These are phyloP conservation scores for Geodia barretti DNA, from an alignment of 37 sponge, comb jelly and placozoan species.

Conservation along the genomic window DNA sequence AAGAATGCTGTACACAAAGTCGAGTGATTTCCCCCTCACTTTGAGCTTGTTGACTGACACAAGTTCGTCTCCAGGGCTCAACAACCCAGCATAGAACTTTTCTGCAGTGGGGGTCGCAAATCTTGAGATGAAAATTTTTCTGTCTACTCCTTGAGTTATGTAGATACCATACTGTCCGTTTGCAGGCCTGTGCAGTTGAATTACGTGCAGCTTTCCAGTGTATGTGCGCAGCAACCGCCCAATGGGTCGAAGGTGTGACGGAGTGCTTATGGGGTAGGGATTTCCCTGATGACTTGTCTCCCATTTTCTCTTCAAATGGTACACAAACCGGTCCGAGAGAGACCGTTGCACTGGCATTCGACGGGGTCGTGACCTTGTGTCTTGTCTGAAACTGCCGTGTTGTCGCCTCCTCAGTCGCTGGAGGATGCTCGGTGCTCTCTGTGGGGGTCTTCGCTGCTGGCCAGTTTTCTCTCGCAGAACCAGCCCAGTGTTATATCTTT, in stretches of 20 bases:
- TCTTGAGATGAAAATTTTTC: constrained; percentile 39
- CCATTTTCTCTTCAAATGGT: background rate
- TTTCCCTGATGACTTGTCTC: background rate
- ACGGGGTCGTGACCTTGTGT: constrained; percentile 1
- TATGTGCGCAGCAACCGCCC: constrained; percentile 21
- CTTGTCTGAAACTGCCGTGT: background rate
- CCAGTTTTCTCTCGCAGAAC: background rate
- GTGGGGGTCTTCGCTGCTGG: background rate
- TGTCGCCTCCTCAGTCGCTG: constrained; percentile 19
- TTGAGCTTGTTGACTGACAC: constrained; percentile 13
- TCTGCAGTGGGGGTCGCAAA: constrained; percentile 30
- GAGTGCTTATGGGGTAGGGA: constrained; percentile 30
- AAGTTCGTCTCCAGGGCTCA: constrained; percentile 50
- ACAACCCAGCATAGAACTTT: constrained; percentile 43
- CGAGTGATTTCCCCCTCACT: constrained; percentile 34
- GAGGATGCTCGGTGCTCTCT: constrained; percentile 27
- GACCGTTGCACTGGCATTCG: constrained; percentile 17
- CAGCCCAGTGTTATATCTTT: background rate
- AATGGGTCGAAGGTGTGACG: constrained; percentile 19
- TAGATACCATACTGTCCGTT: constrained; percentile 47
- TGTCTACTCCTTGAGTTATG: constrained; percentile 14
- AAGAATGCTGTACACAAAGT: constrained; percentile 24
- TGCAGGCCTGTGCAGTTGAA: constrained; percentile 47
- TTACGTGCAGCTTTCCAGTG: constrained; percentile 19
- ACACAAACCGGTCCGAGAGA: constrained; percentile 17